Evolutionary conservation across 2,888 invertebrate genomes (phyloP), one percentile per base, ranked within the genome.

Genomic region (Uropetala carovei): DNA sequence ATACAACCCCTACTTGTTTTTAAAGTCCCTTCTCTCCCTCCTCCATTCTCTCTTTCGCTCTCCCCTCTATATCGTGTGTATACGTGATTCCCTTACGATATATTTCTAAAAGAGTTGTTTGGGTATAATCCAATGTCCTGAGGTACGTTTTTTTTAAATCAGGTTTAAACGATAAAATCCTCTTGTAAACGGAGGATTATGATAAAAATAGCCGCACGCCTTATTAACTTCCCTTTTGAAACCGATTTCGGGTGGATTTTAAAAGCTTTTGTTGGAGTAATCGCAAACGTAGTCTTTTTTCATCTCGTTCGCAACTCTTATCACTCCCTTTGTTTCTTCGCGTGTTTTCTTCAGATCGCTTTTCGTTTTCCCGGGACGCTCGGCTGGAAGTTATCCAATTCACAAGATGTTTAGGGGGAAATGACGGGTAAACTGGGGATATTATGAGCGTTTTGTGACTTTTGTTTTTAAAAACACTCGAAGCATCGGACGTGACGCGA

Each of bases 371-470:
- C 68, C 68, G 68, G 22, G 4, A 68, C 5, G 1, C 43, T 43
- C 43, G 43, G 68, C 27, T 75, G 75, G 75, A 75, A 75, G 22
- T 75, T 14, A 27, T 75, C 75, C 75, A 75, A 75, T 75, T 75
- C 22, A 22, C 75, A 27, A 75, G 75, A 27, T 27, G 75, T 75
- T 75, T 75, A 75, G 10, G 27, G 75, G 27, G 4, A 68, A 68
- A 68, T n/a, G 18, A 22, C 22, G n/a, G 11, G 22, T 10, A 27
- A 75, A 27, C 27, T 11, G 22, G 27, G 75, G 22, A 13, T 13
- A 75, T 75, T 75, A 75, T 27, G 68, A 18, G n/a, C 68, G 27
- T 75, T 27, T 43, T 43, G 43, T 22, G 75, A 3, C 14, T 75
- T 75, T 75, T 75, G 22, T 75, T 27, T n/a, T 27, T 75, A 13